Conservation (phyloP, 2,113 vertebrate species). For the Xerus inauris region DNA sequence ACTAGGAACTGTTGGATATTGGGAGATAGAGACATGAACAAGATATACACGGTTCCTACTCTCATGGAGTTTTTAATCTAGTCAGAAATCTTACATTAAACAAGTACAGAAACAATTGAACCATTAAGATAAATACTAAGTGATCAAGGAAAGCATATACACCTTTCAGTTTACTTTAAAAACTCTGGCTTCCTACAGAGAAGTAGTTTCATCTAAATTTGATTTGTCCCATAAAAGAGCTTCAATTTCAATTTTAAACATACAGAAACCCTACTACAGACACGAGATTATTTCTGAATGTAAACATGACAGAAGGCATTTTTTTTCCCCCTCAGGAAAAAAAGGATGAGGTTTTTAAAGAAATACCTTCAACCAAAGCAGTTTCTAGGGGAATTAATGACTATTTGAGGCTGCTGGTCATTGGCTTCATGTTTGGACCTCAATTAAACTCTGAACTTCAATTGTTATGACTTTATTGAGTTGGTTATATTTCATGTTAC, state of each 20-base stretch:
- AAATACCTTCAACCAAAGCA: slow-evolving; percentile 76
- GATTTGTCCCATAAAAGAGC: not conserved
- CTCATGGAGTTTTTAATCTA: not conserved
- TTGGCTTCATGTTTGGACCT: slow-evolving; percentile 84
- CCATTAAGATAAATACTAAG: not conserved
- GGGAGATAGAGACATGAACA: not conserved
- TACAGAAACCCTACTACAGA: not conserved
- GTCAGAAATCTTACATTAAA: not conserved
- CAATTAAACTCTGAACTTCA: slow-evolving; percentile 87
- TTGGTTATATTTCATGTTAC: slow-evolving; percentile 85
- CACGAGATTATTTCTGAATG: slow-evolving; percentile 28
- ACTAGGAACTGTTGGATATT: not conserved
- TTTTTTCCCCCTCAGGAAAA: not conserved
- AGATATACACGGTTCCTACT: not conserved
- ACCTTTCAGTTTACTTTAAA: not conserved
- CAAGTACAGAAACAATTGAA: slow-evolving; percentile 1
- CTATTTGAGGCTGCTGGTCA: slow-evolving; percentile 83
- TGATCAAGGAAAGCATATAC: not conserved
- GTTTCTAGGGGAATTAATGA: slow-evolving; percentile 83
- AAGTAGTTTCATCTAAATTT: not conserved
- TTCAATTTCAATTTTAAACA: slow-evolving; percentile 17
- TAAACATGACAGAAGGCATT: slow-evolving; percentile 14
- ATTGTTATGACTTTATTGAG: slow-evolving; percentile 87
- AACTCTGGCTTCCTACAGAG: not conserved
- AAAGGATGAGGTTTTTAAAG: slow-evolving; percentile 23